Percentiles rank a stretch among this genome's conserved stretches.
Evolutionary conservation across 1,140 invertebrate genomes (phyloP).

Genomic region (Calycopis cecrops): DNA sequence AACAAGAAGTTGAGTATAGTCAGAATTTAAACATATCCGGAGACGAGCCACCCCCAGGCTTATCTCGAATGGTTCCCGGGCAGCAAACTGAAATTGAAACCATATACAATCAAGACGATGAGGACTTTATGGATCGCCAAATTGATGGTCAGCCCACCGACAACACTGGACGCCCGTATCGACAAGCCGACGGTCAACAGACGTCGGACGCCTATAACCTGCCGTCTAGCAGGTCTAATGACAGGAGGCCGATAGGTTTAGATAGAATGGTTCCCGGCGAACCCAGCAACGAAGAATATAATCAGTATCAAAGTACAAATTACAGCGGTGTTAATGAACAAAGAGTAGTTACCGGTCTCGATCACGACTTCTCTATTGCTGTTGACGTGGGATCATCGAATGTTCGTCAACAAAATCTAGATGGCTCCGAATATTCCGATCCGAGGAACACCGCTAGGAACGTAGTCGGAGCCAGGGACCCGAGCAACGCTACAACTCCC

Average conservation of each 20-base stretch:
- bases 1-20: slow-evolving; percentile 76
- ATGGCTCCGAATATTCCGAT: slow-evolving; percentile 68
- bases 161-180: slow-evolving; percentile 45
- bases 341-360: slow-evolving; percentile 71
- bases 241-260: slow-evolving; percentile 60
- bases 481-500: slow-evolving; percentile 35
- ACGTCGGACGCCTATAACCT: slow-evolving; percentile 54
- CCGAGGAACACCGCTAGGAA: slow-evolving; percentile 51
- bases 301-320: slow-evolving; percentile 46
- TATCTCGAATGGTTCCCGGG: slow-evolving; percentile 77
- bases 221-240: slow-evolving; percentile 33
- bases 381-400: slow-evolving; percentile 43
- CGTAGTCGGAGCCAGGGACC: slow-evolving; percentile 48
- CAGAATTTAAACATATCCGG: slow-evolving; percentile 70
- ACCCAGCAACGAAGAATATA: slow-evolving; percentile 59
- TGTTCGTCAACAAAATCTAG: slow-evolving; percentile 65
- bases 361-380: slow-evolving; percentile 50
- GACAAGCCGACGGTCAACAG: slow-evolving; percentile 65
- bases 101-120: slow-evolving; percentile 52
- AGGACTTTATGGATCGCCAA: slow-evolving; percentile 66
- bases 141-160: slow-evolving; percentile 67
- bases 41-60: slow-evolving; percentile 74
- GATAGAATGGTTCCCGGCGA: slow-evolving; percentile 71
- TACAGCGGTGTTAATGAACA: slow-evolving; percentile 50
- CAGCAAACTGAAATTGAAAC: slow-evolving; percentile 57